Base-by-base conservation (phyloP, 2,113 vertebrate genomes). In the Hassar affinis region DNA sequence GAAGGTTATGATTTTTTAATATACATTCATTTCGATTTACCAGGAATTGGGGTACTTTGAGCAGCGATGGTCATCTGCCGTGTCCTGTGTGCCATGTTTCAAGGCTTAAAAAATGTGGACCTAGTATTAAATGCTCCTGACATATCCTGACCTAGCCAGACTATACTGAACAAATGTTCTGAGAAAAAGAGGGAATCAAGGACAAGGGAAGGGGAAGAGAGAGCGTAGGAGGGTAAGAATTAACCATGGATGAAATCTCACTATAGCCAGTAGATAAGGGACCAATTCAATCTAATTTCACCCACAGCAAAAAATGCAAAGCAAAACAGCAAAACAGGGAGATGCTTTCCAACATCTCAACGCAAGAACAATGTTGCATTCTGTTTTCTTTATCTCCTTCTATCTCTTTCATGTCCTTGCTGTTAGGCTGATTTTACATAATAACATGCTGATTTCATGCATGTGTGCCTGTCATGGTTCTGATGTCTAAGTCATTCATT, bases 201-300 rank as follows among this genome's bases (percentile, higher is more conserved):
- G 51, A 76, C 51, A 2, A 33, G 4, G 78, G 25, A 59, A n/a
- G 25, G 38, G 38, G 76, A 69, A 54, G 51, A 33, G 68, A 35
- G 69, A 33, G 81, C 84, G 91, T 90, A 86, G 88, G 91, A 84
- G 85, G 90, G 88, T 87, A 89, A 87, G 86, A 91, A 90, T 90
- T 92, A 90, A 90, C 90, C 88, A 86, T 90, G 84, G 89, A 90
- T 89, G 90, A 92, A 89, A 92, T 85, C 88, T 86, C 87, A 79
- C 35, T 69, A 77, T 79, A 86, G 85, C 85, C 89, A 91, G 88
- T 57, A 88, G 89, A 91, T 91, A 87, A 85, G 81, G 81, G 85
- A 86, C 77, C 88, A 87, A 88, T 89, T 91, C 87, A 87, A 87
- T 88, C 84, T 85, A 89, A 86, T 90, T 87, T 91, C 86, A 81